Conservation (phyloP, 2,113 vertebrate species). For the Sinocyclocheilus anshuiensis region DNA sequence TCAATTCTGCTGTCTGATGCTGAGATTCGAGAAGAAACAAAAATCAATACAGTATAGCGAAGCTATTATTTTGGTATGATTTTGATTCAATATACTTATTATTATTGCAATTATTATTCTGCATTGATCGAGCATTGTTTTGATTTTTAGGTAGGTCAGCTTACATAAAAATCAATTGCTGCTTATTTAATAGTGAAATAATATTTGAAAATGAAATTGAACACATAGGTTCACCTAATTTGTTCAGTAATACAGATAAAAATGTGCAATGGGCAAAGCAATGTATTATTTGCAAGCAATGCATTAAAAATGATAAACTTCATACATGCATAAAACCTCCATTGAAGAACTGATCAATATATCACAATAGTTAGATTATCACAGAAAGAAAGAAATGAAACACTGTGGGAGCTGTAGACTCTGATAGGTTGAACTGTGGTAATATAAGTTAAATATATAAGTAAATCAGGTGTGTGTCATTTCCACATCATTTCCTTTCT, state of each 20-base stretch:
- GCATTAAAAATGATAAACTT: neutral
- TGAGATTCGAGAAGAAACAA: neutral
- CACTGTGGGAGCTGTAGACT: too few relatives aligned
- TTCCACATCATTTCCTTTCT: too few relatives aligned
- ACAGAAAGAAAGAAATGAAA: neutral
- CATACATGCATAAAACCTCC: neutral
- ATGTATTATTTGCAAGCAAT: neutral
- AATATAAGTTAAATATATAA: neutral
- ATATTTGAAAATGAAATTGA: neutral
- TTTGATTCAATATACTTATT: neutral
- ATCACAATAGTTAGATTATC: neutral
- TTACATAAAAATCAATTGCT: neutral
- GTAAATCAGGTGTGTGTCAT: too few relatives aligned
- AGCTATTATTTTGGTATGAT: neutral
- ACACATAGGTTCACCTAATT: neutral
- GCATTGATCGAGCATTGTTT: neutral
- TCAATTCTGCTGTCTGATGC: neutral
- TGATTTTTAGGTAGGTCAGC: neutral
- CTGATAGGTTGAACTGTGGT: neutral
- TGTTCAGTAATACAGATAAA: neutral
- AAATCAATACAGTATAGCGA: neutral
- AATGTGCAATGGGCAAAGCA: neutral
- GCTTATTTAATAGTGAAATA: neutral
- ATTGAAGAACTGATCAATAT: neutral
- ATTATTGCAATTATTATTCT: neutral